phyloP scores from a whole-genome alignment of 64 coral and sea anemone genomes.

The Hydrozoanthus tunicans region DNA sequence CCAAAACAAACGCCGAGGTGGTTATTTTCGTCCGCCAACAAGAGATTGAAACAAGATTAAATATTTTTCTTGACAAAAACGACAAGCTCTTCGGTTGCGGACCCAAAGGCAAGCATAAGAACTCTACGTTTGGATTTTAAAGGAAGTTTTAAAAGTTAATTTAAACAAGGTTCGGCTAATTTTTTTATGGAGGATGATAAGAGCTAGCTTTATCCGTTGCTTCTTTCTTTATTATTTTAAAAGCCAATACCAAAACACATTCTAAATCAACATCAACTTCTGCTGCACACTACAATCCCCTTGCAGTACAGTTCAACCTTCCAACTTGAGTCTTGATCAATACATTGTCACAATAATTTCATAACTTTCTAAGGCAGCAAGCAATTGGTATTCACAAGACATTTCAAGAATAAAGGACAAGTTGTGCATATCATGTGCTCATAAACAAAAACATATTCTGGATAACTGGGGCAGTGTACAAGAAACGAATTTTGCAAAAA shows the following conservation, averaged over 20 bases:
- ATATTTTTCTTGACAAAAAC: constrained; percentile 2
- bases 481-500: too few species aligned
- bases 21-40: background rate
- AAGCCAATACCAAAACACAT: constrained; percentile 13
- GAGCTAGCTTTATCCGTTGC: background rate
- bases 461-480: background rate
- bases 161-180: constrained; percentile 7
- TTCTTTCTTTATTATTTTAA: constrained; percentile 1
- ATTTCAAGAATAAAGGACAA: constrained; percentile 28
- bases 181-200: background rate
- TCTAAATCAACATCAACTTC: background rate
- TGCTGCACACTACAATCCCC: constrained; percentile 13
- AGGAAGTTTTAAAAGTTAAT: constrained; percentile 21
- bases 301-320: constrained; percentile 4
- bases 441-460: background rate
- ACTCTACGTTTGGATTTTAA: constrained; percentile 11
- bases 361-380: constrained; percentile 9
- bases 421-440: background rate
- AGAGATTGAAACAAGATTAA: constrained; percentile 1
- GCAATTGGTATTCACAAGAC: constrained; percentile 21
- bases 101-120: constrained; percentile 10
- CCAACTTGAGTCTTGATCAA: background rate
- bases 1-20: background rate
- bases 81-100: constrained; percentile 14
- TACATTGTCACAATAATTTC: constrained; percentile 16